A percentile compares a stretch with the other conserved stretches of the same genome.
phyloP scores from a whole-genome alignment of 2,113 vertebrate genomes.

The Laterallus jamaicensis region DNA sequence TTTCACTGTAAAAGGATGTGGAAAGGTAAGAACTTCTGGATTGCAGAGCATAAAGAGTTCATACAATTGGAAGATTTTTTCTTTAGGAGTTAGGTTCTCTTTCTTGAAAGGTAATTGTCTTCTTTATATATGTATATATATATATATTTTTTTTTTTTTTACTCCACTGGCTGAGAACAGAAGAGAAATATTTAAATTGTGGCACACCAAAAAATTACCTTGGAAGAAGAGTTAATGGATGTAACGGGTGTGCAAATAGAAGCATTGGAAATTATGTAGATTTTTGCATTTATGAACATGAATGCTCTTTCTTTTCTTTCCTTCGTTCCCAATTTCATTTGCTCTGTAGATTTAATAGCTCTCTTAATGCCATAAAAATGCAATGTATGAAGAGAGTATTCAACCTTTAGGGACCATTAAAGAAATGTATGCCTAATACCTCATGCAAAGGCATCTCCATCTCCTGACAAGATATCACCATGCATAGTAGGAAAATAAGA shows the following conservation, averaged over 20 bases:
- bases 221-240: slow-evolving; percentile 72
- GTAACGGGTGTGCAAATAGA: slow-evolving; percentile 69
- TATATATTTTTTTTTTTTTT: background rate
- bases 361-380: slow-evolving; percentile 63
- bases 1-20: background rate
- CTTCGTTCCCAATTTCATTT: slow-evolving; percentile 59
- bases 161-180: background rate
- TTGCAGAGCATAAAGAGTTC: background rate
- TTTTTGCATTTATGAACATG: slow-evolving; percentile 58
- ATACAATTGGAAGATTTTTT: background rate
- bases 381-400: background rate
- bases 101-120: background rate
- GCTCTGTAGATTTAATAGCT: slow-evolving; percentile 55
- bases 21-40: background rate
- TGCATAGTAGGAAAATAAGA: background rate
- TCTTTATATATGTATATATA: background rate
- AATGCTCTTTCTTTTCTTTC: slow-evolving; percentile 50
- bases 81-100: background rate
- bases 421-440: background rate
- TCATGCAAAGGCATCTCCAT: background rate
- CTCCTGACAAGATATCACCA: background rate
- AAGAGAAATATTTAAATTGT: slow-evolving; percentile 13
- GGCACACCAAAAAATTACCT: slow-evolving; percentile 34
- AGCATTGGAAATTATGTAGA: slow-evolving; percentile 70
- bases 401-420: slow-evolving; percentile 41